Conservation (phyloP, 1,140 invertebrate species). For the Drosophila sechellia region DNA sequence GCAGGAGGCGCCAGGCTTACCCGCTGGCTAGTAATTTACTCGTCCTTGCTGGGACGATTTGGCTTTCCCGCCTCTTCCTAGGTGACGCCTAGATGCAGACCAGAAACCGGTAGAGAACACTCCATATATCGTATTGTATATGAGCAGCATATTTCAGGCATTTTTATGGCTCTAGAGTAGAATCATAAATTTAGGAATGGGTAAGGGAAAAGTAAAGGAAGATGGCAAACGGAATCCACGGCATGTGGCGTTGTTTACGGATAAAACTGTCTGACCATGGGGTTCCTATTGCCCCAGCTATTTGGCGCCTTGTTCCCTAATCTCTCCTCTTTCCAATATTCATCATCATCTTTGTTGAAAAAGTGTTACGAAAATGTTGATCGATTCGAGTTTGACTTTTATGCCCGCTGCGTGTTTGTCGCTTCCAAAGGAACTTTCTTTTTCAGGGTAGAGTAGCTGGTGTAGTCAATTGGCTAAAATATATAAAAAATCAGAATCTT, state of each 20-base stretch:
- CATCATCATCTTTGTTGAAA: conserved; percentile 35
- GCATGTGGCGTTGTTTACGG: conserved; percentile 62
- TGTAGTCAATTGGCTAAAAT: background rate
- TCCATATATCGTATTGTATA: conserved; percentile 60
- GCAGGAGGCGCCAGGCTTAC: conserved; percentile 29
- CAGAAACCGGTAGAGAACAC: conserved; percentile 15
- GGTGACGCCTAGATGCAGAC: conserved; percentile 55
- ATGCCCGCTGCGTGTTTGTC: conserved; percentile 35
- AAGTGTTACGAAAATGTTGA: conserved; percentile 51
- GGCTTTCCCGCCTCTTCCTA: conserved; percentile 34
- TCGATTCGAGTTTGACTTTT: conserved; percentile 66
- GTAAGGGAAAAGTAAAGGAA: background rate
- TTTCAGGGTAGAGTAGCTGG: background rate
- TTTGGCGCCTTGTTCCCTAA: conserved; percentile 34
- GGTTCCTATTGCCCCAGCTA: conserved; percentile 41
- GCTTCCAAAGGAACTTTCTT: background rate
- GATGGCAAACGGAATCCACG: conserved; percentile 7
- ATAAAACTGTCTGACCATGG: conserved; percentile 46
- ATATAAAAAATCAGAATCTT: too few species aligned
- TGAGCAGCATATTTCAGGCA: conserved; percentile 70
- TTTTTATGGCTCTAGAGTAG: conserved; percentile 53
- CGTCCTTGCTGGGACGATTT: conserved; percentile 9
- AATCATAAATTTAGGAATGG: conserved; percentile 22
- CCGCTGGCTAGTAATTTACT: conserved; percentile 62
- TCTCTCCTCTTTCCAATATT: conserved; percentile 11